These are phyloP conservation scores for Suillia variegata DNA, from an alignment of 2,888 invertebrate genomes.

Conservation along the genomic window DNA sequence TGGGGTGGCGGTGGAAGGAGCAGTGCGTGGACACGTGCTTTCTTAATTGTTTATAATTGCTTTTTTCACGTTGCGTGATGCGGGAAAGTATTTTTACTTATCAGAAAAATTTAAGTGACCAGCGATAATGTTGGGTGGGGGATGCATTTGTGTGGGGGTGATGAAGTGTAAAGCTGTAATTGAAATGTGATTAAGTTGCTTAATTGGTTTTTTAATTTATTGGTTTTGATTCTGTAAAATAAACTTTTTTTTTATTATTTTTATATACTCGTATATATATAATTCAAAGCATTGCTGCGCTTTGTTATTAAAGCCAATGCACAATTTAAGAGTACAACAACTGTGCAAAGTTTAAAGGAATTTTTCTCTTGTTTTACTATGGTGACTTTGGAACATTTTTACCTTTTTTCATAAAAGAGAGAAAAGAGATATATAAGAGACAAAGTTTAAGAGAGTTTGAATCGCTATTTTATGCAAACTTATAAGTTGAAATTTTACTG, in stretches of 20 bases:
- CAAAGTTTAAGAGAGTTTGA: no score
- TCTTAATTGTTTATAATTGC: constrained; percentile 16
- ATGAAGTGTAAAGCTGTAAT: background rate
- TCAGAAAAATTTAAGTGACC: no score
- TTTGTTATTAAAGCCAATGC: background rate
- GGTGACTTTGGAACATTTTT: background rate
- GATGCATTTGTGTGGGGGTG: background rate
- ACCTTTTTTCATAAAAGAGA: no score
- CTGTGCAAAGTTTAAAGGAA: background rate
- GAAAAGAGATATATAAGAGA: no score
- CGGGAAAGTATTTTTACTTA: background rate
- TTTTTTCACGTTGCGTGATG: background rate
- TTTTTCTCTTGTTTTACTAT: constrained; percentile 4
- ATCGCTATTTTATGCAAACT: no score
- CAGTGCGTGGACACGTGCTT: constrained; percentile 47
- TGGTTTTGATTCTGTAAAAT: background rate
- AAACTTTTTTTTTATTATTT: no score
- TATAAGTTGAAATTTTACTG: no score
- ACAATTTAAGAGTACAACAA: background rate
- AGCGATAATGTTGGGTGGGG: background rate
- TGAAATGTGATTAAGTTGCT: no score
- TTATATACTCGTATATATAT: no score
- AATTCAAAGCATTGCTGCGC: background rate
- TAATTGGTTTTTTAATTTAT: background rate
- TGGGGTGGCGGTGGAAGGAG: no score